Conservation (phyloP, 2,797 vertebrate genomes). For the Neoniphon sammara region DNA sequence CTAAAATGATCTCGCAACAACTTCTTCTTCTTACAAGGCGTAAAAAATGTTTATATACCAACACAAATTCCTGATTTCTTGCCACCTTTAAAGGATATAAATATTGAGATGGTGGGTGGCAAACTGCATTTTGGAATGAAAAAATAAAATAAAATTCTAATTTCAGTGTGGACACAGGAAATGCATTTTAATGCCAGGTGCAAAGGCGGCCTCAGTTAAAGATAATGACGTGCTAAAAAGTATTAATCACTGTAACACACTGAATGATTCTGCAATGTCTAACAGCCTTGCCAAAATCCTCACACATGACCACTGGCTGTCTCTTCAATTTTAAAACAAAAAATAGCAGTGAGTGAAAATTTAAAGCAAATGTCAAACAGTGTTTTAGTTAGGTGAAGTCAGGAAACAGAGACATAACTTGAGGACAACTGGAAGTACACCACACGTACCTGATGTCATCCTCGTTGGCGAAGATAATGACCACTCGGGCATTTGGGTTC, state of each 20-base stretch:
- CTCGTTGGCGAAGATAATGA: slow-evolving; percentile 95
- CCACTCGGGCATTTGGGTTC: slow-evolving; percentile 90
- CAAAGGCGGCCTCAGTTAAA: slow-evolving; percentile 6
- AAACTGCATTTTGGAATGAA: slow-evolving; percentile 12
- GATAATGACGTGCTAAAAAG: slow-evolving; percentile 7
- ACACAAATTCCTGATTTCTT: neutral
- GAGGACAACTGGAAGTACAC: slow-evolving; percentile 3
- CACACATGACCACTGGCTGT: too few species aligned
- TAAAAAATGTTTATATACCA: neutral
- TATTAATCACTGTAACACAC: slow-evolving; percentile 7
- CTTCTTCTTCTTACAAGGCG: neutral
- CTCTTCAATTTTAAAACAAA: too few species aligned
- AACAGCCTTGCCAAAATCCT: neutral
- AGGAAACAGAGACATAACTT: neutral
- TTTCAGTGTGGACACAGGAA: slow-evolving; percentile 20
- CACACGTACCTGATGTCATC: slow-evolving; percentile 91
- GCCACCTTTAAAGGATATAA: neutral
- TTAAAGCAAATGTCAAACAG: too few species aligned
- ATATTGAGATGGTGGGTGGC: neutral
- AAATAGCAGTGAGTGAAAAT: too few species aligned
- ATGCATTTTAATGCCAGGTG: slow-evolving; percentile 40
- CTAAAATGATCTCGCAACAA: too few species aligned
- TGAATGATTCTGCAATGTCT: slow-evolving; percentile 1
- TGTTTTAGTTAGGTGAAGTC: neutral
- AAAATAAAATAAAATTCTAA: neutral